Evolutionary conservation across 2,797 vertebrate species (phyloP).

Genomic region (Balearica regulorum): DNA sequence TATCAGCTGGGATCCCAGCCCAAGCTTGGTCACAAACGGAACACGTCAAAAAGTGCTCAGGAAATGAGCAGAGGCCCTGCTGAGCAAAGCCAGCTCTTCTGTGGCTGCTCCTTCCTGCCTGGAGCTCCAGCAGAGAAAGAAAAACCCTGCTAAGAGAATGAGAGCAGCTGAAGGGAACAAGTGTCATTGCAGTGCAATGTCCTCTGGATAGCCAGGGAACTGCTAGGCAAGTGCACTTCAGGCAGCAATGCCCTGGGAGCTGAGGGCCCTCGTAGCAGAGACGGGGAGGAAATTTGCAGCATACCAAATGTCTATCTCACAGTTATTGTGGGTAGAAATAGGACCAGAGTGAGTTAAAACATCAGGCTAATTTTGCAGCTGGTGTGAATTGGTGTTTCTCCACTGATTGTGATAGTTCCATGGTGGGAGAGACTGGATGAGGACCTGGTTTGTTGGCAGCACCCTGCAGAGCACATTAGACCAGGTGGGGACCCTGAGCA

Average conservation of each 20-base stretch:
- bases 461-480: background rate
- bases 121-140: background rate
- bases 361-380: background rate
- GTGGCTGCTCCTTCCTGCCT: background rate
- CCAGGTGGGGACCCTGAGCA: background rate
- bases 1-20: conserved; percentile 60
- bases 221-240: background rate
- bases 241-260: background rate
- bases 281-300: background rate
- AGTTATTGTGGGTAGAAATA: background rate
- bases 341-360: background rate
- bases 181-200: background rate
- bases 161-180: conserved; percentile 23
- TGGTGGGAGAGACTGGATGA: background rate
- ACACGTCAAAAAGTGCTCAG: conserved; percentile 31
- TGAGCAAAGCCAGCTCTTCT: conserved; percentile 39
- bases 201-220: background rate
- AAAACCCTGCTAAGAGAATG: background rate
- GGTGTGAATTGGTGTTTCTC: background rate
- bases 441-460: background rate
- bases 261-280: background rate
- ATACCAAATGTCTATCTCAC: accelerated
- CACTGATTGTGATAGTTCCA: background rate
- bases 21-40: conserved; percentile 50
- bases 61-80: conserved; percentile 57